These are phyloP conservation scores for Pogonocherus hispidulus DNA, from an alignment of 2,888 invertebrate genomes.

Conservation along the genomic window DNA sequence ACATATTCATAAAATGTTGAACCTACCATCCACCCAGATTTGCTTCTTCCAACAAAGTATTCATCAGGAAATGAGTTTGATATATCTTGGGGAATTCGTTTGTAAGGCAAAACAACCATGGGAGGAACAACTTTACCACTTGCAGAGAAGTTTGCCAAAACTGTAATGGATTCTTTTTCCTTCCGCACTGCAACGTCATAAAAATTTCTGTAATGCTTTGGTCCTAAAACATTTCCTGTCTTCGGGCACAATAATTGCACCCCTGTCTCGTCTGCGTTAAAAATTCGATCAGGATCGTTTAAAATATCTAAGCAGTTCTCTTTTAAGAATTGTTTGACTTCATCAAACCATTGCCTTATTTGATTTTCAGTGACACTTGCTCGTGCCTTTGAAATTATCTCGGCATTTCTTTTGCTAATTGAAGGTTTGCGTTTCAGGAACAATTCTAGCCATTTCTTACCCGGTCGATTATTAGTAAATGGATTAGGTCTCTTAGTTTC, in stretches of 20 bases:
- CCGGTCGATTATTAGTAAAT: slow-evolving; percentile 9
- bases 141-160: slow-evolving; percentile 11
- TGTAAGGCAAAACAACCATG: neutral
- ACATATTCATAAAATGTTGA: slow-evolving; percentile 24
- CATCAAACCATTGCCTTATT: slow-evolving; percentile 51
- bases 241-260: slow-evolving; percentile 45
- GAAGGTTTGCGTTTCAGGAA: neutral
- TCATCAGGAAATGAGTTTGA: slow-evolving; percentile 11
- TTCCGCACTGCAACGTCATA: neutral
- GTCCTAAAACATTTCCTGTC: slow-evolving; percentile 37
- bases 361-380: slow-evolving; percentile 49
- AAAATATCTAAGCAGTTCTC: neutral
- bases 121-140: slow-evolving; percentile 6
- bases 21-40: slow-evolving; percentile 43
- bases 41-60: slow-evolving; percentile 17
- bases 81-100: slow-evolving; percentile 12
- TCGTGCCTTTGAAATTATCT: slow-evolving; percentile 15
- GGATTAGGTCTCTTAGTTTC: slow-evolving; percentile 9
- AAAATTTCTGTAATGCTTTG: slow-evolving; percentile 7
- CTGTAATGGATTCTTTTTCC: slow-evolving; percentile 4
- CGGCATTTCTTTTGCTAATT: slow-evolving; percentile 22
- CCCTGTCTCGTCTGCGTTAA: slow-evolving; percentile 46
- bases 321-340: slow-evolving; percentile 10
- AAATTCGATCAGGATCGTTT: slow-evolving; percentile 17
- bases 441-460: slow-evolving; percentile 1